Conservation (phyloP, 2,113 vertebrate genomes). For the Choloepus hoffmanni region DNA sequence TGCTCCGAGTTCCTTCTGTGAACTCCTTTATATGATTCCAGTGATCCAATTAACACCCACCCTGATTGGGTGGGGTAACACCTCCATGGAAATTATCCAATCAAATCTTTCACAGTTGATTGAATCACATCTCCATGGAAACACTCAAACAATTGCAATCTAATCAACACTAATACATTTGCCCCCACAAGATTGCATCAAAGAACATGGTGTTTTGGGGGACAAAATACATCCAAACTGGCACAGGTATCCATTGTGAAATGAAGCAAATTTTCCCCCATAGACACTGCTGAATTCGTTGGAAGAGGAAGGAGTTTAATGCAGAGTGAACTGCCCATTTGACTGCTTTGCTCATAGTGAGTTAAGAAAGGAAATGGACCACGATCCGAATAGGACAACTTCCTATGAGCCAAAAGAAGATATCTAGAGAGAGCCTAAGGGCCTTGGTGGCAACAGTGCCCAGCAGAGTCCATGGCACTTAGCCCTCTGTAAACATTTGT, state of each 20-base stretch:
- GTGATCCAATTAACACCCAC: no score
- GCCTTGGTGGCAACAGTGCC: rapidly evolving
- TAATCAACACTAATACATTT: no score
- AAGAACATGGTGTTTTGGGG: no score
- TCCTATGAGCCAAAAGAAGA: background rate
- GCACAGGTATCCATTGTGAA: background rate
- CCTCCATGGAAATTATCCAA: no score
- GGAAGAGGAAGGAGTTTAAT: background rate
- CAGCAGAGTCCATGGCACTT: background rate
- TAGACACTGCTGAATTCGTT: background rate
- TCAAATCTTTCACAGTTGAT: no score
- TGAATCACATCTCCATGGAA: no score
- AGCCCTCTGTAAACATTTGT: background rate
- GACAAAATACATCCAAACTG: no score
- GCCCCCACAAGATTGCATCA: no score
- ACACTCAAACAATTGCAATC: no score
- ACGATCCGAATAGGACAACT: background rate
- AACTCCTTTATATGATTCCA: no score
- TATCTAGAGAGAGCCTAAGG: background rate
- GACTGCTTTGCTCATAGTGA: background rate
- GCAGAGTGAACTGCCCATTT: background rate
- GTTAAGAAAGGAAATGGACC: background rate
- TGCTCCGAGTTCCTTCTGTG: no score
- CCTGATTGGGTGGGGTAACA: no score
- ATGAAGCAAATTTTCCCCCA: background rate